phyloP scores from a whole-genome alignment of 2,797 vertebrate genomes.

The Hylomyscus alleni region DNA sequence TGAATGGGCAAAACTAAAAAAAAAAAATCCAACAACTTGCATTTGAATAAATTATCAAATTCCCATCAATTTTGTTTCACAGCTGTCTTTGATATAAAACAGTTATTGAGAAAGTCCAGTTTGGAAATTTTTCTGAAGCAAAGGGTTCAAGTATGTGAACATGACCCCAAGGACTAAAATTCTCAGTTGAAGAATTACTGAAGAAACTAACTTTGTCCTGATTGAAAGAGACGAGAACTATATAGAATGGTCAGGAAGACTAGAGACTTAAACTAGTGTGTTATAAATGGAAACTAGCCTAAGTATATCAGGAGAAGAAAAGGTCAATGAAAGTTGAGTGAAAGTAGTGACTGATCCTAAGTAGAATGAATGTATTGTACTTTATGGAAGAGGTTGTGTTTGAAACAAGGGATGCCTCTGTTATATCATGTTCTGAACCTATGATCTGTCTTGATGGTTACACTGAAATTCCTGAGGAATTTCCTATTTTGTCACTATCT shows the following conservation, averaged over 20 bases:
- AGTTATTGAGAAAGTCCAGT: conserved; percentile 23
- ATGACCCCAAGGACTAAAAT: background rate
- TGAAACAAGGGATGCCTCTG: background rate
- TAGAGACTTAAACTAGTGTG: conserved; percentile 30
- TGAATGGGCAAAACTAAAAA: conserved; percentile 12
- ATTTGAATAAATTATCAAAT: conserved; percentile 8
- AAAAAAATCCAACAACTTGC: background rate
- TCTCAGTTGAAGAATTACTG: conserved; percentile 33
- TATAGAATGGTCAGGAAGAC: conserved; percentile 6
- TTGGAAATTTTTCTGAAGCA: conserved; percentile 52
- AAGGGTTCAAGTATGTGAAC: conserved; percentile 9
- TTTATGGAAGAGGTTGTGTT: background rate
- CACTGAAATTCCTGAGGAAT: background rate
- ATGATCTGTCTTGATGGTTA: conserved; percentile 7
- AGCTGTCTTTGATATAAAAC: background rate
- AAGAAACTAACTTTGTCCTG: conserved; percentile 14
- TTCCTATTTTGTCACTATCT: conserved; percentile 24
- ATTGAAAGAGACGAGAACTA: conserved; percentile 29
- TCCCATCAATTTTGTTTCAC: conserved; percentile 40
- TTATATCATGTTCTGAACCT: background rate
- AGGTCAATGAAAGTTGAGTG: background rate
- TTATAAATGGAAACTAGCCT: background rate
- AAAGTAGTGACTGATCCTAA: background rate
- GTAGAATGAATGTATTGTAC: background rate
- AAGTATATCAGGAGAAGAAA: conserved; percentile 37